Evolutionary conservation across 2,113 vertebrate genomes (phyloP).

Genomic region (Rhodinocichla rosea): DNA sequence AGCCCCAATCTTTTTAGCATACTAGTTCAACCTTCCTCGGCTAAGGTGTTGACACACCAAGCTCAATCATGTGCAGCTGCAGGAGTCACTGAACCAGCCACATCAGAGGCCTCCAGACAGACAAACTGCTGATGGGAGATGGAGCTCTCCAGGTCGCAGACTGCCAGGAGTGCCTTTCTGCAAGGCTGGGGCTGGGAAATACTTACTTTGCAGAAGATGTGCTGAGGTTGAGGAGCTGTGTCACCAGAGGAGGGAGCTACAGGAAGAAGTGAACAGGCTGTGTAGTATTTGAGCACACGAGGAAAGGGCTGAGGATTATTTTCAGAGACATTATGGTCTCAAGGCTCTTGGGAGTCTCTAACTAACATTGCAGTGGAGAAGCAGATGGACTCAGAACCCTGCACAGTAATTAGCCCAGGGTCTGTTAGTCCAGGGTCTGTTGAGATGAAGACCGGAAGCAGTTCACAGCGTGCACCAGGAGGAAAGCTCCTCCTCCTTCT

Average conservation of each 20-base stretch:
- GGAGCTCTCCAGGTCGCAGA: not conserved
- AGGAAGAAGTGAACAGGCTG: not conserved
- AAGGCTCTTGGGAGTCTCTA: not conserved
- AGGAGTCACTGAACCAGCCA: not conserved
- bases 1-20: not conserved
- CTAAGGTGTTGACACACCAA: not conserved
- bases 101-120: not conserved
- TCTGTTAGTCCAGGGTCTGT: not conserved
- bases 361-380: not conserved
- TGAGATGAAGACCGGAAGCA: not conserved
- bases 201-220: not conserved
- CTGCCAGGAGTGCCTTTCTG: not conserved
- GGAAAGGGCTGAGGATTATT: not conserved
- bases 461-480: not conserved
- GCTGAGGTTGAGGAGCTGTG: not conserved
- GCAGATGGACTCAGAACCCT: not conserved
- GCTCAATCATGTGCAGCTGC: not conserved
- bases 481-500: not conserved
- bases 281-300: rapidly evolving
- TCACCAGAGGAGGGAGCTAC: not conserved
- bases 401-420: not conserved
- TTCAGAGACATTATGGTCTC: not conserved
- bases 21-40: not conserved
- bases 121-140: not conserved
- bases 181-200: not conserved